A percentile compares a stretch with the other conserved stretches of the same genome.
phyloP scores from a whole-genome alignment of 1,140 invertebrate species.

The Bombus superbus region DNA sequence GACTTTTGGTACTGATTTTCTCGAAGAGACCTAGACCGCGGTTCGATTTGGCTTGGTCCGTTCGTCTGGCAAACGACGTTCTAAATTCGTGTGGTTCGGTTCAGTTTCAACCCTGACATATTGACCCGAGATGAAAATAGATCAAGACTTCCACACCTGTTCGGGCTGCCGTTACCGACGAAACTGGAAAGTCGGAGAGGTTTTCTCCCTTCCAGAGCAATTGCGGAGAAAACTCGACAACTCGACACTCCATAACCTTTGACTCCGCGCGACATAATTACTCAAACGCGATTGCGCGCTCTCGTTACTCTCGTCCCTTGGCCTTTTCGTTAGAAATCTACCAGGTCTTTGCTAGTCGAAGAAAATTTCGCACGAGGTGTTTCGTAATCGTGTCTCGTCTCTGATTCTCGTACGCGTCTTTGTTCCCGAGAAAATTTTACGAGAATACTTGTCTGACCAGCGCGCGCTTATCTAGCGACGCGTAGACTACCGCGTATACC shows the following conservation, averaged over 20 bases:
- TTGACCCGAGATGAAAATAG: constrained; percentile 68
- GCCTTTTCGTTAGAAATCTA: no score
- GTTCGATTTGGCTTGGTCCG: constrained; percentile 45
- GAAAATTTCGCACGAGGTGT: neutral
- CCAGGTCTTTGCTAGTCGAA: neutral
- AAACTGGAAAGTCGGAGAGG: constrained; percentile 18
- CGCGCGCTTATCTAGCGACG: no score
- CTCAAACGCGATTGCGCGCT: neutral
- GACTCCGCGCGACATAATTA: neutral
- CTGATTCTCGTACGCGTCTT: no score
- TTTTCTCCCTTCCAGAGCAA: neutral
- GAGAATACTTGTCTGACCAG: no score
- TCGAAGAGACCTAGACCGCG: constrained; percentile 31
- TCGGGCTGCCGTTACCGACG: neutral
- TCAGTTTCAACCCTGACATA: constrained; percentile 67
- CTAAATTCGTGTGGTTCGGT: constrained; percentile 60
- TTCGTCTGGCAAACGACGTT: constrained; percentile 48
- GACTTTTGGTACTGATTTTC: neutral
- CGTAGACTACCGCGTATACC: no score
- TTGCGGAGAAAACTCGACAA: fast-evolving
- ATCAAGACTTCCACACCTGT: constrained; percentile 41
- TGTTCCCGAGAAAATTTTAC: no score
- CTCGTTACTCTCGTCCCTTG: neutral
- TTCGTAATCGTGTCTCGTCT: neutral
- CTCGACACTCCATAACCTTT: neutral